phyloP scores from a whole-genome alignment of 1,140 invertebrate species.

The Rhagoletis zephyria region DNA sequence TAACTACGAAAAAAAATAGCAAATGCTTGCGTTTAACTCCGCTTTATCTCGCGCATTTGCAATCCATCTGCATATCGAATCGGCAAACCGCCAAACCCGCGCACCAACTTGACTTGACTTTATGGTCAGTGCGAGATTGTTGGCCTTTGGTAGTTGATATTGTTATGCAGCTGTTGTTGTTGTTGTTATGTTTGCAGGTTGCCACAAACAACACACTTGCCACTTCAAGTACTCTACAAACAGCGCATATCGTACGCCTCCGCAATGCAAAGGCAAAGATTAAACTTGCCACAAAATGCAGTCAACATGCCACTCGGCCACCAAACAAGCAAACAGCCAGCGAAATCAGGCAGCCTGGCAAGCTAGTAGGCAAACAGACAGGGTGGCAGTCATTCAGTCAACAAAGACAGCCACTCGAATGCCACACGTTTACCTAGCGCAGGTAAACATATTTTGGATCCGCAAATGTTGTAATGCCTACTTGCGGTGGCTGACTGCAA shows the following conservation, averaged over 20 bases:
- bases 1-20: background rate
- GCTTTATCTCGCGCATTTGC: conserved; percentile 13
- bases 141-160: background rate
- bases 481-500: background rate
- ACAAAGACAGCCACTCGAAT: background rate
- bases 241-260: background rate
- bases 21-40: background rate
- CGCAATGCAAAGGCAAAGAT: conserved; percentile 11
- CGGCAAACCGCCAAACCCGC: background rate
- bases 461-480: conserved; percentile 45
- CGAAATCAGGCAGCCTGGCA: background rate
- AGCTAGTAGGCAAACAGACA: background rate
- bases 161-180: background rate
- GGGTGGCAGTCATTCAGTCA: background rate
- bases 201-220: conserved; percentile 7
- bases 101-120: conserved; percentile 3
- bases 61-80: conserved; percentile 28
- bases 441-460: conserved; percentile 38
- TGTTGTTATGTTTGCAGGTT: background rate
- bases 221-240: background rate
- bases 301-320: conserved; percentile 43
- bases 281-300: conserved; percentile 34
- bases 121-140: conserved; percentile 3
- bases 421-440: conserved; percentile 10
- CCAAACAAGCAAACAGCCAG: background rate